Percentiles rank a stretch among this genome's conserved stretches.
phyloP scores from a whole-genome alignment of 2,113 vertebrate species.

The Archocentrus centrarchus region DNA sequence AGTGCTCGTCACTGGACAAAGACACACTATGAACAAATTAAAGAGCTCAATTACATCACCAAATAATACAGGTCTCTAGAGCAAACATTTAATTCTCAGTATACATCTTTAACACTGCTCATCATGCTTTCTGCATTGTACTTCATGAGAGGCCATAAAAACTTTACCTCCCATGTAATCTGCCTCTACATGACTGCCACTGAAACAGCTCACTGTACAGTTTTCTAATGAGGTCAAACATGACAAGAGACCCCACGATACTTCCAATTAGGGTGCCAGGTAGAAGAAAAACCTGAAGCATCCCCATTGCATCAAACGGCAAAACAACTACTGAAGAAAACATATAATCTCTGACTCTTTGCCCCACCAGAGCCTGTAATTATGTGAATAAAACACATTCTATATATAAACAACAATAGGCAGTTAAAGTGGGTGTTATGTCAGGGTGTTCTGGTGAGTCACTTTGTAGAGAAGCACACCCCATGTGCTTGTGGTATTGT shows the following conservation, averaged over 20 bases:
- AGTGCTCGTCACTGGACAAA: neutral
- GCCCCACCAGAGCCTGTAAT: constrained; percentile 56
- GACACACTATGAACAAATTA: neutral
- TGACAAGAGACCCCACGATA: neutral
- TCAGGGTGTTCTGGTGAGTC: constrained; percentile 67
- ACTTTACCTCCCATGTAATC: neutral
- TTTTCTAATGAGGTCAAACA: neutral
- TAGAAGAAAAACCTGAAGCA: neutral
- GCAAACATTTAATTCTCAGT: constrained; percentile 2
- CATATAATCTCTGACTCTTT: constrained; percentile 59
- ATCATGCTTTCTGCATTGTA: neutral
- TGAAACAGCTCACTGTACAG: neutral
- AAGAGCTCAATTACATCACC: neutral
- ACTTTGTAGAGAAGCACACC: constrained; percentile 45
- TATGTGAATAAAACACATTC: constrained; percentile 72
- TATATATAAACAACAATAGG: constrained; percentile 78
- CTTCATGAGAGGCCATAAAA: neutral
- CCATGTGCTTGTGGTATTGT: constrained; percentile 17
- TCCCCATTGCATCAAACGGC: constrained; percentile 9
- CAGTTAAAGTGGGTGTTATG: constrained; percentile 68
- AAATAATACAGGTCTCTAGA: neutral
- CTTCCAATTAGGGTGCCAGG: neutral
- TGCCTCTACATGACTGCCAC: neutral
- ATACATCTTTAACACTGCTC: neutral
- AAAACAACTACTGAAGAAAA: constrained; percentile 39